Evolutionary conservation across 1,140 invertebrate species (phyloP).

Genomic region (Caenorhabditis latens): DNA sequence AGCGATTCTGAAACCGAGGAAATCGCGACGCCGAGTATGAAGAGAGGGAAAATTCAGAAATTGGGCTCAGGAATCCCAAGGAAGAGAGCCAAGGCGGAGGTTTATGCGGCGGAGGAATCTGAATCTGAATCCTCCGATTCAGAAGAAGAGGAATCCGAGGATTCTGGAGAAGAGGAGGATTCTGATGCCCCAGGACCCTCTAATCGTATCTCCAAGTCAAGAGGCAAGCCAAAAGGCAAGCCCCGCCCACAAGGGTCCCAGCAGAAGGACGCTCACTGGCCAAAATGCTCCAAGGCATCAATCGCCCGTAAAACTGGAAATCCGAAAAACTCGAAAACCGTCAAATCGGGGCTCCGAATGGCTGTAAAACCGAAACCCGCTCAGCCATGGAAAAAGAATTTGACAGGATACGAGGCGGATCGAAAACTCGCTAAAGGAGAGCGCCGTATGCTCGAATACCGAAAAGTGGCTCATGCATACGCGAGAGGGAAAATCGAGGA

Average conservation of each 20-base stretch:
- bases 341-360: constrained; percentile 12
- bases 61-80: not conserved
- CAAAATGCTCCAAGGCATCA: constrained; percentile 36
- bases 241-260: not conserved
- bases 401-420: constrained; percentile 15
- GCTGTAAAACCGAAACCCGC: constrained; percentile 4
- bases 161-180: not conserved
- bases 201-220: not conserved
- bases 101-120: not conserved
- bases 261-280: constrained; percentile 5
- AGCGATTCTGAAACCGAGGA: not conserved
- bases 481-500: constrained; percentile 35
- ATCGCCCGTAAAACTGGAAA: constrained; percentile 27
- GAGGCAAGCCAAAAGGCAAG: not conserved
- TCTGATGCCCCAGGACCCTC: constrained; percentile 5
- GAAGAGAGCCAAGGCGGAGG: constrained; percentile 1
- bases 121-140: not conserved
- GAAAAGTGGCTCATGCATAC: constrained; percentile 26
- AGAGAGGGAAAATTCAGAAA: not conserved
- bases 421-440: constrained; percentile 33
- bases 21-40: not conserved
- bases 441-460: constrained; percentile 26
- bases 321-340: constrained; percentile 15
- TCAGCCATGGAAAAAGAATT: constrained; percentile 47
- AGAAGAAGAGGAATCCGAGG: not conserved